Conservation (phyloP, 2,888 invertebrate genomes). For the Limnephilus rhombicus region DNA sequence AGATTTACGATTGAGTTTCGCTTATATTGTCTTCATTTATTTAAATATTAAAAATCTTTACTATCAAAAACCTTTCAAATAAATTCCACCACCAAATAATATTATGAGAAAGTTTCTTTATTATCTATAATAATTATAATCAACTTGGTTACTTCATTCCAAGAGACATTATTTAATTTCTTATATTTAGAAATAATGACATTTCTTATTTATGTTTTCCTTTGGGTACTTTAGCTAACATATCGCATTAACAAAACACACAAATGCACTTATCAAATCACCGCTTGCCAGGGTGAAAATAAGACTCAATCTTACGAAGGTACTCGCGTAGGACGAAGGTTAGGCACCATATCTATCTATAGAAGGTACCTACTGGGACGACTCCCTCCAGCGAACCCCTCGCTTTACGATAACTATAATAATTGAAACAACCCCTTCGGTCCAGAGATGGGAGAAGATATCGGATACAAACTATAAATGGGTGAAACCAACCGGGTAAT, state of each 20-base stretch:
- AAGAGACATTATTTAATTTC: too few relatives aligned
- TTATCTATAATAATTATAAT: too few relatives aligned
- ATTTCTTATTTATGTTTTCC: background rate
- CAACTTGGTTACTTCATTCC: too few relatives aligned
- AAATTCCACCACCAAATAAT: too few relatives aligned
- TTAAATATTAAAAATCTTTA: too few relatives aligned
- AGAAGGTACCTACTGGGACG: background rate
- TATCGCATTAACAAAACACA: background rate
- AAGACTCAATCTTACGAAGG: background rate
- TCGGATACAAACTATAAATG: slow-evolving; percentile 13
- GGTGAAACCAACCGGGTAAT: background rate
- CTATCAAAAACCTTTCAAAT: too few relatives aligned
- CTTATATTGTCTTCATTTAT: too few relatives aligned
- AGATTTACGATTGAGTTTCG: too few relatives aligned
- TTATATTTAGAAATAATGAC: background rate
- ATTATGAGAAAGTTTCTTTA: too few relatives aligned
- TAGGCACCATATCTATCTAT: background rate
- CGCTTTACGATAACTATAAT: background rate
- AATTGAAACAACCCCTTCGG: slow-evolving; percentile 25
- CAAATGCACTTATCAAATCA: slow-evolving; percentile 27
- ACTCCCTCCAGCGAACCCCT: background rate
- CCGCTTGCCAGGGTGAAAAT: background rate
- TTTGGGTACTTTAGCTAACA: background rate
- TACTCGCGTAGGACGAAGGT: background rate
- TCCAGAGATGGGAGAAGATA: background rate